Percentiles rank a stretch among this genome's conserved stretches.
phyloP scores from a whole-genome alignment of 1,140 invertebrate species.

The Vanessa tameamea region DNA sequence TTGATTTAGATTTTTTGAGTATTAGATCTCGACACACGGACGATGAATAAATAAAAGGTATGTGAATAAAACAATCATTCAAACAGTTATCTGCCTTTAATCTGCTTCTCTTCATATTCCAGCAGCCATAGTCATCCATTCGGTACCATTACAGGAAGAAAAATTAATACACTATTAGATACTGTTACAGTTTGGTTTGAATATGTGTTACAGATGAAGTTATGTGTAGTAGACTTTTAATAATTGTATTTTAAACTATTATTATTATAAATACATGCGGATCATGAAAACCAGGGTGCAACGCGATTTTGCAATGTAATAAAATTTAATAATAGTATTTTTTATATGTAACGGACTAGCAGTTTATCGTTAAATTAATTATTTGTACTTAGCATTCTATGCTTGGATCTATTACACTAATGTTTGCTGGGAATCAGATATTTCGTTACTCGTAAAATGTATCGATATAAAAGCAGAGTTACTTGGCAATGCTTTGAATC shows the following conservation, averaged over 20 bases:
- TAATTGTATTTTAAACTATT: slow-evolving; percentile 75
- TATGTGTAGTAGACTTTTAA: slow-evolving; percentile 76
- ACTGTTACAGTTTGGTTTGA: slow-evolving; percentile 79
- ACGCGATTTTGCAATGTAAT: slow-evolving; percentile 70
- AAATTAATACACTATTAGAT: slow-evolving; percentile 80
- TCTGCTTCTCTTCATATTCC: slow-evolving; percentile 73
- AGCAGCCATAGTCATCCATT: slow-evolving; percentile 79
- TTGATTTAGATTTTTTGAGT: too few species aligned
- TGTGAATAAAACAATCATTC: slow-evolving; percentile 72
- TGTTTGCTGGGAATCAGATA: slow-evolving; percentile 73
- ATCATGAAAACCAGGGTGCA: slow-evolving; percentile 79
- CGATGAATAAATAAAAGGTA: slow-evolving; percentile 3
- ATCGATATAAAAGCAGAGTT: slow-evolving; percentile 45
- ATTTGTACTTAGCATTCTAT: slow-evolving; percentile 78
- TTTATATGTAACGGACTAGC: slow-evolving; percentile 73
- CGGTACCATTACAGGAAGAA: slow-evolving; percentile 78
- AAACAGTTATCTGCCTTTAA: slow-evolving; percentile 80
- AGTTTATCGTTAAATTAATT: slow-evolving; percentile 75
- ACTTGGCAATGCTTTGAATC: slow-evolving; percentile 44
- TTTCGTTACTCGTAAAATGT: slow-evolving; percentile 43
- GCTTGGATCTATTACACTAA: slow-evolving; percentile 72
- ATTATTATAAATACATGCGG: slow-evolving; percentile 74
- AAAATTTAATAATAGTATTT: slow-evolving; percentile 54
- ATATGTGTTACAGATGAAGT: slow-evolving; percentile 79
- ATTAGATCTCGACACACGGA: not conserved